Evolutionary conservation across 2,797 vertebrate species (phyloP), one percentile per base, ranked within the genome.

Genomic region (Manis javanica): DNA sequence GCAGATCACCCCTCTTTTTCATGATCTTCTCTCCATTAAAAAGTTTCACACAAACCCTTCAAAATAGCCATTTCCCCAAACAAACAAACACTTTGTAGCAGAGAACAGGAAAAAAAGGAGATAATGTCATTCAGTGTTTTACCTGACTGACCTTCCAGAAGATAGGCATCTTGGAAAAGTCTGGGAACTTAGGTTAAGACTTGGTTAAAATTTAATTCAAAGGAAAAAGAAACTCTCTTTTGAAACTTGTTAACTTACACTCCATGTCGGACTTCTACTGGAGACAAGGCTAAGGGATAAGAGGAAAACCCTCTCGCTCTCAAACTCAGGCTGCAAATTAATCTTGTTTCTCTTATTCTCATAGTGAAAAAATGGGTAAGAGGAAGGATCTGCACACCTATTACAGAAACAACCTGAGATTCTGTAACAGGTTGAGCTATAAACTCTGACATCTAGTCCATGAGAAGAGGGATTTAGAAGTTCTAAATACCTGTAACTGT

Each of bases 11-110:
- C 8, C 49, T 37, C 29, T 72, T 87, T 71, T 53, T 72, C n/a
- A 53, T 34, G 15, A 0, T 85, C 29, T 82, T 88, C 66, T 75
- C 7, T 83, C 49, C 26, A 42, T 81, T 83, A 81, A 46, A 75
- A 24, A 51, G 5, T 31, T 16, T 66, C 59, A 57, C 51, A 81
- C 5, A 71, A 63, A 26, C 31, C 21, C 31, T 68, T 95, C 19
- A 49, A 91, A 92, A 90, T 1, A 95, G 24, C 9, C 59, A 81
- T 74, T 78, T 92, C 37, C 37, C 51, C 92, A 23, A 96, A 85
- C 23, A 93, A 97, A 96, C 87, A 97, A 46, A 95, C 94, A 95
- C 74, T 90, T 66, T 81, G 89, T 23, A 18, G 63, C 55, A 97
- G 85, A 88, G 96, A 97, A 89, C 15, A 59, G 81, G 66, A 94